Base-by-base conservation (phyloP, 2,888 invertebrate species). In the Trypoxylon attenuatum region DNA sequence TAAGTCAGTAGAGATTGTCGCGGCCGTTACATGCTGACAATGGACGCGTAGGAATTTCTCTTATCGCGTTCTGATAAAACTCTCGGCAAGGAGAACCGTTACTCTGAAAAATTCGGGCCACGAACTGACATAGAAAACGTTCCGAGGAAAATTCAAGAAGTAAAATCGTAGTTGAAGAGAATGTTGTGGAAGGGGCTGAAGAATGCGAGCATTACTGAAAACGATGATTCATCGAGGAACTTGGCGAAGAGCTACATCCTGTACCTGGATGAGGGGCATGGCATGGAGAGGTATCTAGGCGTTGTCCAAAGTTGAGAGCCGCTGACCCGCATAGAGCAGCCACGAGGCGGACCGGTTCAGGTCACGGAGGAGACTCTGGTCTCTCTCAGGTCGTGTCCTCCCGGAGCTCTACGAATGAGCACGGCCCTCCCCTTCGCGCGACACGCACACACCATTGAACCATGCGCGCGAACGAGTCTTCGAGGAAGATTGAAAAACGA, bases 321-420 rank as follows among this genome's bases (percentile, higher is more conserved):
- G 73, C 83, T 85, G 82, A 67, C 70, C 77, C 58, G 71, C 76
- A 72, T 76, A 77, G 71, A 78, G 73, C 71, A 76, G 78, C 73
- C 78, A 73, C 79, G 79, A 81, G 83, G 80, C 81, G 81, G 85
- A 85, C 84, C 85, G 84, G 84, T 85, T 85, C 83, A 69, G 83
- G 84, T 86, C 84, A 84, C 79, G 77, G 67, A 77, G 73, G 59
- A 74, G 79, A 71, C 76, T 79, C 75, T 77, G 74, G 58, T 58
- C 69, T 59, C 73, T 33, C 33, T 33, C n/a, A 70, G 79, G 77
- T 81, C 81, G 75, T 75, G 79, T 79, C 73, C 77, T 69, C 75
- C 68, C 65, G 69, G 47, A 69, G 71, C 63, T 61, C 63, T 59
- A 71, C 77, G 76, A 76, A 76, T 69, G 67, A 77, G 73, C 76